Percentiles rank a stretch among this genome's conserved stretches.
phyloP scores from a whole-genome alignment of 2,113 vertebrate species.

The Xenopus tropicalis region UCB_Xtro_10.0 CM004443.2:171462001-171462500 shows the following conservation, averaged over 20 bases:
- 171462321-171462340: not conserved
- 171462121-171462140: not conserved
- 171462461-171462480: no score
- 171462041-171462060: no score
- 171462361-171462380: not conserved
- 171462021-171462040: no score
- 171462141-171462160: not conserved
- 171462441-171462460: not conserved
- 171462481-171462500: not conserved
- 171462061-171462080: no score
- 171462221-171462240: not conserved
- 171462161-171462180: not conserved
- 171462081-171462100: not conserved
- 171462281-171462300: not conserved
- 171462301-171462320: not conserved
- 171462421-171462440: no score
- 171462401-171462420: not conserved
- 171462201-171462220: not conserved
- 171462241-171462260: not conserved
- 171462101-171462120: not conserved
- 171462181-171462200: constrained; percentile 3
- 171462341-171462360: no score
- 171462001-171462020: no score
- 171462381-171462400: no score
- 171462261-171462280: not conserved